Evolutionary conservation across 64 coral and sea anemone species (phyloP), one percentile per base, ranked within the genome.

Genomic region (Acropora tenuis): DNA sequence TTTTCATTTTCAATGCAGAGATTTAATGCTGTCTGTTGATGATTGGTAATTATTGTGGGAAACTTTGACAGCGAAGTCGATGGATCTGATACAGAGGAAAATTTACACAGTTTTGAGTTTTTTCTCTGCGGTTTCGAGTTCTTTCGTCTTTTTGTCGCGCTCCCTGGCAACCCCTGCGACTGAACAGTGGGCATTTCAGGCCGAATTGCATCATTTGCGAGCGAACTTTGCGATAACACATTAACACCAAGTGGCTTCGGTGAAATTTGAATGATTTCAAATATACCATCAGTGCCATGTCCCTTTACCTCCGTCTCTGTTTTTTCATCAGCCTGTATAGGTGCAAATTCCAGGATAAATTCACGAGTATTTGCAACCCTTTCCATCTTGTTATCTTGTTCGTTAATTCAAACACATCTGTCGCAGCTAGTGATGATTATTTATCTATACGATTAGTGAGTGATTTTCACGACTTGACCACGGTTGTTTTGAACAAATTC

Each of bases 271-370:
- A 19, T 1, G 0, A 78, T 16, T 18, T 43, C 61, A 6, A 15
- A 11, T 63, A 0, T 6, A 49, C 9, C 16, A 11, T 84, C 18
- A 46, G 7, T 19, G 17, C 63, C 45, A 48, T 30, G 8, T 8
- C 6, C 4, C 19, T 12, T 8, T 3, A 69, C 5, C 6, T 46
- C 82, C 69, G 69, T 69, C 18, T 71, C 61, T 48, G 1, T 71
- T 4, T 8, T 4, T 69, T 3, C 61, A 47, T 71, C 43, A 6
- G 43, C 19, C 2, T 41, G 17, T 69, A 65, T 7, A 45, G 18
- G 43, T 3, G 61, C 43, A 48, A 84, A 71, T 47, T 84, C 82
- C n/a, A 69, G 41, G 45, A 84, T 71, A 45, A 69, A 48, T 18
- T 9, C 46, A 20, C 7, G 2, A 48, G 43, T 69, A 71, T 49